phyloP scores from a whole-genome alignment of 2,797 vertebrate species.

The Chaetophractus vellerosus region DNA sequence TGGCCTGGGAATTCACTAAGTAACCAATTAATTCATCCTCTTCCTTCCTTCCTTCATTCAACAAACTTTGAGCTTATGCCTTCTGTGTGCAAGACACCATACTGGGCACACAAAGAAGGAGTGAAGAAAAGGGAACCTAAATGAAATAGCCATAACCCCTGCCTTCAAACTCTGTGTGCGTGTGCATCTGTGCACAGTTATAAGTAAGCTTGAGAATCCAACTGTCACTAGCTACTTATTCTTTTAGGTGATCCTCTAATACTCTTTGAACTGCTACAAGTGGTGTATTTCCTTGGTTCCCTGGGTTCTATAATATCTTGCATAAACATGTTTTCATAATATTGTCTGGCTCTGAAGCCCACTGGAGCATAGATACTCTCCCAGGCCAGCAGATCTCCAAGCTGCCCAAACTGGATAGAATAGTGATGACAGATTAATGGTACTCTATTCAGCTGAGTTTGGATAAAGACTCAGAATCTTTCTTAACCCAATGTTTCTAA shows the following conservation, averaged over 20 bases:
- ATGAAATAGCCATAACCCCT: neutral
- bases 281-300: neutral
- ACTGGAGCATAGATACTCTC: neutral
- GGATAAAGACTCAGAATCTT: neutral
- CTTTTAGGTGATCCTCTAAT: neutral
- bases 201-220: neutral
- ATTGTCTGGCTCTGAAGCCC: neutral
- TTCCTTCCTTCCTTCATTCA: slow-evolving; percentile 53
- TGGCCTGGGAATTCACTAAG: slow-evolving; percentile 47
- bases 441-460: neutral
- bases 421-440: neutral
- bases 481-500: neutral
- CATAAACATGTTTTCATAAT: neutral
- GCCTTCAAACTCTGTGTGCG: neutral
- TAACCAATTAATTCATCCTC: slow-evolving; percentile 58
- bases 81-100: neutral
- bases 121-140: neutral
- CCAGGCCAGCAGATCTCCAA: neutral
- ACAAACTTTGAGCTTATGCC: neutral
- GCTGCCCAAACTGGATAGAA: neutral
- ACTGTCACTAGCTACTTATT: neutral
- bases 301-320: neutral
- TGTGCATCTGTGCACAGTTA: neutral
- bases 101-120: neutral
- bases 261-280: neutral